Evolutionary conservation across 1,140 invertebrate genomes (phyloP).

Genomic region (Saxidomus purpurata): DNA sequence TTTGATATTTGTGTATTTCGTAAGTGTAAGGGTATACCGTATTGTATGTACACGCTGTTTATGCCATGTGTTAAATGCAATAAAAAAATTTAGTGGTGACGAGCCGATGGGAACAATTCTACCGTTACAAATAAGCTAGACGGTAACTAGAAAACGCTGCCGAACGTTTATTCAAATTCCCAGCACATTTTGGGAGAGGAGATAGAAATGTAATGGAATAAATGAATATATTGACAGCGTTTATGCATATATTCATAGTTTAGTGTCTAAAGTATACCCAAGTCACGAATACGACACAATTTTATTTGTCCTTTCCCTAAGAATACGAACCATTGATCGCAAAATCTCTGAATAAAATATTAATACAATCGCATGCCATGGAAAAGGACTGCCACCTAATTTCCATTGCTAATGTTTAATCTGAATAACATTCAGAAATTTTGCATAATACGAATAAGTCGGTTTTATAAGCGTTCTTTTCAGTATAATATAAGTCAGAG

Average conservation of each 20-base stretch:
- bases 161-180: slow-evolving; percentile 67
- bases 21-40: neutral
- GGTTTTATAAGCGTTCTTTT: slow-evolving; percentile 64
- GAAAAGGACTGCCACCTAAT: slow-evolving; percentile 65
- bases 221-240: slow-evolving; percentile 65
- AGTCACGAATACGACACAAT: slow-evolving; percentile 66
- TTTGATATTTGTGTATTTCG: neutral
- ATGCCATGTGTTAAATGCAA: neutral
- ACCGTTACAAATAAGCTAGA: neutral
- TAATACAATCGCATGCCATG: slow-evolving; percentile 66
- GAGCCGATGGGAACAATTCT: neutral
- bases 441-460: slow-evolving; percentile 68
- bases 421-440: slow-evolving; percentile 67
- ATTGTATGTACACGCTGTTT: neutral
- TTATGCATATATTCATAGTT: slow-evolving; percentile 68
- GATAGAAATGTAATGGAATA: slow-evolving; percentile 62
- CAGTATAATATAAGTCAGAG: slow-evolving; percentile 57
- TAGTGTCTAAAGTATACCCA: slow-evolving; percentile 66
- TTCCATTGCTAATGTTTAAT: slow-evolving; percentile 70
- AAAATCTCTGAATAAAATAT: slow-evolving; percentile 70
- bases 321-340: slow-evolving; percentile 63
- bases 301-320: slow-evolving; percentile 68
- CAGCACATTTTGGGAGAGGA: slow-evolving; percentile 54
- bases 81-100: neutral
- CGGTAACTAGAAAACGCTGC: neutral